These are phyloP conservation scores for Dicycla oo DNA, from an alignment of 2,888 invertebrate species.

Conservation along the genomic window DNA sequence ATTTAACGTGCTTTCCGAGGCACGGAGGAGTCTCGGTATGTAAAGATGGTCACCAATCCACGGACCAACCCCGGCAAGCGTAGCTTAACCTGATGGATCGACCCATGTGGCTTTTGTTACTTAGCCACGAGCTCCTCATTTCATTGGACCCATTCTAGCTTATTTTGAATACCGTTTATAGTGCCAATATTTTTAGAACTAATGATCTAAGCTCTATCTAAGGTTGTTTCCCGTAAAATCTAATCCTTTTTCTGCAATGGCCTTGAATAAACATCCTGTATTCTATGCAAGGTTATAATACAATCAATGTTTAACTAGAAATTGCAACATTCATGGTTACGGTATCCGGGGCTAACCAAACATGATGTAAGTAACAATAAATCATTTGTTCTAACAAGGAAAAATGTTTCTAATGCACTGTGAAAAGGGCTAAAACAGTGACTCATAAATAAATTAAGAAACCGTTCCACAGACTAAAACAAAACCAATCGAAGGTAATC, in stretches of 20 bases:
- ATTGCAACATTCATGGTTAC: constrained; percentile 5
- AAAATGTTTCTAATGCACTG: not conserved
- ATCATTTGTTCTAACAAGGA: not conserved
- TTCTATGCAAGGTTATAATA: constrained; percentile 31
- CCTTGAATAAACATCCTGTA: not conserved
- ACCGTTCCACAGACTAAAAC: constrained; percentile 9
- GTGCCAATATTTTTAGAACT: not conserved
- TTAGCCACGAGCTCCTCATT: too few relatives aligned
- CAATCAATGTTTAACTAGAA: constrained; percentile 39
- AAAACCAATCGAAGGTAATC: constrained; percentile 41
- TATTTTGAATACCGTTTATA: too few relatives aligned
- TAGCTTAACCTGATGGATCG: too few relatives aligned
- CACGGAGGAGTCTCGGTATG: too few relatives aligned
- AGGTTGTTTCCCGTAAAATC: too few relatives aligned
- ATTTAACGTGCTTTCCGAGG: too few relatives aligned
- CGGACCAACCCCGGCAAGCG: too few relatives aligned
- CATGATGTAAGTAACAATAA: not conserved
- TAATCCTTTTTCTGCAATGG: not conserved
- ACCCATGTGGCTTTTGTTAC: too few relatives aligned
- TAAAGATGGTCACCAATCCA: too few relatives aligned
- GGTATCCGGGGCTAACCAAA: not conserved
- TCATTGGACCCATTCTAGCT: not conserved
- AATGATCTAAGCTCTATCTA: not conserved
- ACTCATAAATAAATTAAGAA: not conserved
- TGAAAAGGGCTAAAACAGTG: not conserved